A percentile compares a stretch with the other conserved stretches of the same genome.
These are phyloP conservation scores for Scaptomyza reducta DNA, from an alignment of 2,888 invertebrate genomes.

Conservation along the genomic window DNA sequence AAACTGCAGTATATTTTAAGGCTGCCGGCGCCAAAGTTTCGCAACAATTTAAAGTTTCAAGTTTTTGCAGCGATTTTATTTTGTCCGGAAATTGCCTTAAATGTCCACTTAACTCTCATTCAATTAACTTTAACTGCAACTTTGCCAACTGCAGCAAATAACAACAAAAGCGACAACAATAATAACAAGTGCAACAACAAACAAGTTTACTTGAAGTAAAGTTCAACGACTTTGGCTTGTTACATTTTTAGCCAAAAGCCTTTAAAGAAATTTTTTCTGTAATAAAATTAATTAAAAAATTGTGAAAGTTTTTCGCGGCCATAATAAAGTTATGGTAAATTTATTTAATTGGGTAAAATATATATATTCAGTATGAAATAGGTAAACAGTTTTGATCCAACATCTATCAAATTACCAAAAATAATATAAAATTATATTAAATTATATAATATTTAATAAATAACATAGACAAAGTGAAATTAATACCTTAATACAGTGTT, in stretches of 20 bases:
- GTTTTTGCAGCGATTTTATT: constrained; percentile 49
- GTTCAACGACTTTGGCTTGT: constrained; percentile 54
- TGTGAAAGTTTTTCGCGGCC: constrained; percentile 29
- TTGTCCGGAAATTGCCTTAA: constrained; percentile 65
- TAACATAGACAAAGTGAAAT: no score
- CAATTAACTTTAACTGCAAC: constrained; percentile 68
- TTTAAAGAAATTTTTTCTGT: constrained; percentile 2
- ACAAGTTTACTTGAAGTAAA: constrained; percentile 36
- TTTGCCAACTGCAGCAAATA: constrained; percentile 46
- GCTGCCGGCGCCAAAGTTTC: constrained; percentile 36
- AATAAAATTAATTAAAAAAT: constrained; percentile 32
- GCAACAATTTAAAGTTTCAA: constrained; percentile 45
- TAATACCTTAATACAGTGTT: no score
- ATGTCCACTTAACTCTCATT: constrained; percentile 69
- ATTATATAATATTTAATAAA: no score
- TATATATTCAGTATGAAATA: no score
- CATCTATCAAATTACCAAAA: no score
- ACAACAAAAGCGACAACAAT: constrained; percentile 6
- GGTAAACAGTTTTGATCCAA: no score
- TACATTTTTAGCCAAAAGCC: constrained; percentile 26
- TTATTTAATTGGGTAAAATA: background rate
- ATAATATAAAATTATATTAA: no score
- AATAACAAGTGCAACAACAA: constrained; percentile 4
- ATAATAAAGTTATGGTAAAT: background rate
- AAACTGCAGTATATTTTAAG: constrained; percentile 32